Evolutionary conservation across 2,888 invertebrate species (phyloP).

Genomic region (Cryptophagus acutangulus): DNA sequence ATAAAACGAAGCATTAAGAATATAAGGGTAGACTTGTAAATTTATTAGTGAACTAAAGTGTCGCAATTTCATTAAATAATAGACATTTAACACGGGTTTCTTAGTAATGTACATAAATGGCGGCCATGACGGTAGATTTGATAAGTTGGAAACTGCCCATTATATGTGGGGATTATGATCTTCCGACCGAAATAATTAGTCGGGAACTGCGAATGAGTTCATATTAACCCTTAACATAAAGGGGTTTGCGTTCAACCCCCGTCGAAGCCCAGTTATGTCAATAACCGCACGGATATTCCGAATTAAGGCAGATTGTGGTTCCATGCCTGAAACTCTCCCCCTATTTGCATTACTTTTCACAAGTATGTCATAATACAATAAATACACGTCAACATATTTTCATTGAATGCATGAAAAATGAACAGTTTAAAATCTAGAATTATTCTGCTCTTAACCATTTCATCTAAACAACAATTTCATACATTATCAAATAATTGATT

Average conservation of each 20-base stretch:
- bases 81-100: slow-evolving; percentile 36
- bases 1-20: too few relatives aligned
- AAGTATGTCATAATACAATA: slow-evolving; percentile 27
- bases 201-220: slow-evolving; percentile 47
- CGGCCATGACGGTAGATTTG: slow-evolving; percentile 49
- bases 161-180: slow-evolving; percentile 50
- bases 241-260: slow-evolving; percentile 34
- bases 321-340: slow-evolving; percentile 34
- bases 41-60: slow-evolving; percentile 33
- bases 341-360: slow-evolving; percentile 32
- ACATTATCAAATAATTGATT: too few relatives aligned
- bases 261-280: slow-evolving; percentile 45
- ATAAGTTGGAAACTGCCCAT: slow-evolving; percentile 48
- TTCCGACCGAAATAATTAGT: slow-evolving; percentile 50
- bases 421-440: too few relatives aligned
- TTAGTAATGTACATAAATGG: slow-evolving; percentile 42
- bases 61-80: slow-evolving; percentile 41
- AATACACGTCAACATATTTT: slow-evolving; percentile 17
- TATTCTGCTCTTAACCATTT: too few relatives aligned
- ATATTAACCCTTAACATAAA: slow-evolving; percentile 48
- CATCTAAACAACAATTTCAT: too few relatives aligned
- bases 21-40: slow-evolving; percentile 28
- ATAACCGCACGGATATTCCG: slow-evolving; percentile 48
- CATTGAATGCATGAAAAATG: too few relatives aligned
- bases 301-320: slow-evolving; percentile 47